Conservation (phyloP, 2,888 invertebrate genomes). For the Pristionchus mayeri region DNA sequence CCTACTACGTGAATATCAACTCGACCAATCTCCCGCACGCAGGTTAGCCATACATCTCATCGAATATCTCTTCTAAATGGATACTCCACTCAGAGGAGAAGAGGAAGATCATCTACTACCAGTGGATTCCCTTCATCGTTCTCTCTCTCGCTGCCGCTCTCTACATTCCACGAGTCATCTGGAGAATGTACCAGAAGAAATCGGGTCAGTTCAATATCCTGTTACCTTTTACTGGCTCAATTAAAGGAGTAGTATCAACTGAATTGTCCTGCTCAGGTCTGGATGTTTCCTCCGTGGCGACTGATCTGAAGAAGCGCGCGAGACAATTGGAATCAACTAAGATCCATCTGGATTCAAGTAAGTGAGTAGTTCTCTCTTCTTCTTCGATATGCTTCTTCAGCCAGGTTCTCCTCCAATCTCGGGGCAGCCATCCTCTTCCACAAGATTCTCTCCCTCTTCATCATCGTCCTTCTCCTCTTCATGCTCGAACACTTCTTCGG, state of each 20-base stretch:
- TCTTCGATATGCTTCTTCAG: neutral
- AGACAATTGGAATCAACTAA: neutral
- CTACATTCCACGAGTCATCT: constrained; percentile 69
- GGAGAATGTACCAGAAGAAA: constrained; percentile 68
- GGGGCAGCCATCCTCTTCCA: constrained; percentile 31
- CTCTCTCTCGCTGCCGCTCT: constrained; percentile 66
- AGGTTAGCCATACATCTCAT: neutral
- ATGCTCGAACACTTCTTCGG: constrained; percentile 51
- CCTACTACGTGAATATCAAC: constrained; percentile 75
- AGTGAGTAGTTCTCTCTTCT: neutral
- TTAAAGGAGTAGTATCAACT: no score
- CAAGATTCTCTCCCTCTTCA: constrained; percentile 34
- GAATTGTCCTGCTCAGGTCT: constrained; percentile 47
- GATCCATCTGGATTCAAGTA: constrained; percentile 25
- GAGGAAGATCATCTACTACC: constrained; percentile 59
- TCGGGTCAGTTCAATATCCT: constrained; percentile 51
- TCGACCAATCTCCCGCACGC: constrained; percentile 57
- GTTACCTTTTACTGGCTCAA: no score
- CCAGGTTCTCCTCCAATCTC: constrained; percentile 26
- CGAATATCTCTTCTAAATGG: neutral
- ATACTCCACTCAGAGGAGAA: neutral
- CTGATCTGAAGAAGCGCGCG: constrained; percentile 56
- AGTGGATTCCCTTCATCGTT: constrained; percentile 76
- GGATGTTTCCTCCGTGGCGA: constrained; percentile 57
- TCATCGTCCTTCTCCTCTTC: constrained; percentile 36